These are phyloP conservation scores for Linepithema humile DNA, from an alignment of 1,140 invertebrate species.

Conservation along the genomic window DNA sequence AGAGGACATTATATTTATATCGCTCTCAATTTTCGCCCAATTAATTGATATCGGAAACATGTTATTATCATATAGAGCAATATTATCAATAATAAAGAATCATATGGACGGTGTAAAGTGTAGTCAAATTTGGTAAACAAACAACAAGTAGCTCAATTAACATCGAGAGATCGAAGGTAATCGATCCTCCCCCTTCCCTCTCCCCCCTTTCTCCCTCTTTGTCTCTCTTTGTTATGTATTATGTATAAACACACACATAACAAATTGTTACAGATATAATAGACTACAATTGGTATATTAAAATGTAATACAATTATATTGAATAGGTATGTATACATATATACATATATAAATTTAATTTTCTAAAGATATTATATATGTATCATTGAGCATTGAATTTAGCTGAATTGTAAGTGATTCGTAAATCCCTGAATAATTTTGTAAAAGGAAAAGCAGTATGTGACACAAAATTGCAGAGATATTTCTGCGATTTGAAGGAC, in stretches of 20 bases:
- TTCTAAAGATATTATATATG: background rate
- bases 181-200: too few species aligned
- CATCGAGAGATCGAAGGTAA: background rate
- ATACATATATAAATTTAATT: background rate
- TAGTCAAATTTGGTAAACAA: slow-evolving; percentile 10
- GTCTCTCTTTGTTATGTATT: too few species aligned
- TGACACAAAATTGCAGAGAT: background rate
- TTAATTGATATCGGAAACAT: slow-evolving; percentile 28
- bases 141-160: slow-evolving; percentile 11
- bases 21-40: background rate
- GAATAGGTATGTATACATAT: too few species aligned
- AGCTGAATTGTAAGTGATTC: background rate
- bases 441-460: background rate
- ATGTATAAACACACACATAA: too few species aligned
- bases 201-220: too few species aligned
- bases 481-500: slow-evolving; percentile 2
- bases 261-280: too few species aligned
- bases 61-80: background rate
- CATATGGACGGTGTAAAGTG: background rate
- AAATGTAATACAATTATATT: too few species aligned
- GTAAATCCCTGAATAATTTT: background rate
- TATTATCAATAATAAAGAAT: background rate
- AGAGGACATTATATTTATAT: background rate
- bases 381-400: background rate
- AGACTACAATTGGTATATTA: too few species aligned